Evolutionary conservation across 2,888 invertebrate genomes (phyloP), one percentile per base, ranked within the genome.

Genomic region (Gonocerus acuteangulatus): DNA sequence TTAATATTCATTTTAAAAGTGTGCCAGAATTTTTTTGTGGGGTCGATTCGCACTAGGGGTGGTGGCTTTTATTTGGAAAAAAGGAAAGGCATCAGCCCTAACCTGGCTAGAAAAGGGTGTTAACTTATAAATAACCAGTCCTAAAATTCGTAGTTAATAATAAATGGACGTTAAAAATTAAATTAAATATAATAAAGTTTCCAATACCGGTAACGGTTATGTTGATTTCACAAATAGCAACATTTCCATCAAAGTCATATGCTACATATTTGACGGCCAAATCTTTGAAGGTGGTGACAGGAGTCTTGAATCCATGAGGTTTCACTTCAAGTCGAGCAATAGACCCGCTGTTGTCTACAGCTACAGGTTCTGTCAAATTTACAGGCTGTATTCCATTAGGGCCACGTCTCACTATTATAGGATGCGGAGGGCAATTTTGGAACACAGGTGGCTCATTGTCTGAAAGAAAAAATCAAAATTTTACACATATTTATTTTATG

Each of bases 391-490:
- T 78, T n/a, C 92, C 93, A 68, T 91, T 88, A 0, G 85, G 82
- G 70, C 94, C 93, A 60, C 89, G 90, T 71, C 87, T 86, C 0
- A 95, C 93, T 22, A 90, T 79, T 52, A 95, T 87, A 7, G 95
- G 92, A 71, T 92, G 89, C 70, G 89, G 89, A 3, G 95, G 96
- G 70, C 95, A 96, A 72, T 95, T 95, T 75, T 91, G 89, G 83
- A 96, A 96, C 7, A 91, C 87, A 22, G 95, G 96, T 2, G 95
- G 95, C 71, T 95, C 95, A 70, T 94, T 93, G 74, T 96, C 91
- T 83, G 73, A 48, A 78, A 77, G 54, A 68, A 48, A 48, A 39
- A 60, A 27, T 60, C 52, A 32, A 11, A 32, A 15, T 47, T 45
- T n/a, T 16, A 23, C 34, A 22, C n/a, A 18, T 57, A 15, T 23